phyloP scores from a whole-genome alignment of 2,888 invertebrate species.

The Pollenia labialis region DNA sequence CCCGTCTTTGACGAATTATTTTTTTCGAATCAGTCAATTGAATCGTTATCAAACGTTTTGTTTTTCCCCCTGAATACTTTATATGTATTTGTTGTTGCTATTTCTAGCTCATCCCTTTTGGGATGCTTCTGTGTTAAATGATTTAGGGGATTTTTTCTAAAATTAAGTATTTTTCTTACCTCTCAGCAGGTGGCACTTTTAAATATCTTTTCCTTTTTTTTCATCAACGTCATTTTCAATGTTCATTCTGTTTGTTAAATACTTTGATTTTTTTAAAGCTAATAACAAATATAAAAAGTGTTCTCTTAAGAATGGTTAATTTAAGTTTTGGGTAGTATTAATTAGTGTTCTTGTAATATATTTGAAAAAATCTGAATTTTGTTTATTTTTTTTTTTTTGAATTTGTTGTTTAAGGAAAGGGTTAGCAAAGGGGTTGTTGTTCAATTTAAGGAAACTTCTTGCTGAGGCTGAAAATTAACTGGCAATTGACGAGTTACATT shows the following conservation, averaged over 20 bases:
- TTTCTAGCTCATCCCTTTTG: background rate
- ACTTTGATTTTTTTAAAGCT: slow-evolving; percentile 35
- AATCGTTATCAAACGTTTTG: slow-evolving; percentile 36
- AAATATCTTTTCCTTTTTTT: slow-evolving; percentile 27
- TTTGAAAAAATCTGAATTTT: no score
- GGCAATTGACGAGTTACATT: no score
- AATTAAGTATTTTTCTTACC: slow-evolving; percentile 38
- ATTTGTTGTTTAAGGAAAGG: no score
- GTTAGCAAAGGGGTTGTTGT: no score
- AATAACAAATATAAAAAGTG: slow-evolving; percentile 9
- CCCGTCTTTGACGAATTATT: no score
- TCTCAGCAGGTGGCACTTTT: slow-evolving; percentile 45
- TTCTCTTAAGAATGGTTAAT: no score
- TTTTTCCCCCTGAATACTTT: background rate
- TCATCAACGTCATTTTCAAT: background rate
- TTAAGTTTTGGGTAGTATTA: no score
- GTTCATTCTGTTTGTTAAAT: background rate
- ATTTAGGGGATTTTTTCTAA: slow-evolving; percentile 53
- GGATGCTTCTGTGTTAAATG: background rate
- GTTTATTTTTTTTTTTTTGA: no score
- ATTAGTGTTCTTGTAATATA: no score
- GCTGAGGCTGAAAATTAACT: no score
- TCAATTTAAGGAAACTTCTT: no score
- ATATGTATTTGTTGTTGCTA: background rate
- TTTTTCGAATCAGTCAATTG: slow-evolving; percentile 43